These are phyloP conservation scores for Ataeniobius toweri DNA, from an alignment of 2,797 vertebrate species.

Conservation along the genomic window DNA sequence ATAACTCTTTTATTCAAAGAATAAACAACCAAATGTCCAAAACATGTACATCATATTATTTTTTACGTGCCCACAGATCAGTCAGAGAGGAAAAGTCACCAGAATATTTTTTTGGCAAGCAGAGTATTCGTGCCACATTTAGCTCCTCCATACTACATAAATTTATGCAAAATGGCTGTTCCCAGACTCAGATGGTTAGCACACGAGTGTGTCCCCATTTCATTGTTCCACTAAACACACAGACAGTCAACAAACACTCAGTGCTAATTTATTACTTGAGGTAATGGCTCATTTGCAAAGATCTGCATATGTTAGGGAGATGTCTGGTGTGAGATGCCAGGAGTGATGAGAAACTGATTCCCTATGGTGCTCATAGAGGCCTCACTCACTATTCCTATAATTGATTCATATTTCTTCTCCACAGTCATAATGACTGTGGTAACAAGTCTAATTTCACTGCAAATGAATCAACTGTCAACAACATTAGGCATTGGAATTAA, in stretches of 20 bases:
- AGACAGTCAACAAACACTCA: conserved; percentile 40
- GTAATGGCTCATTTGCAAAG: conserved; percentile 65
- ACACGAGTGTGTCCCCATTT: conserved; percentile 39
- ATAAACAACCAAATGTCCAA: background rate
- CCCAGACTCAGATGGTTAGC: conserved; percentile 32
- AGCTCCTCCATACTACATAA: background rate
- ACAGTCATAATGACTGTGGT: conserved; percentile 34
- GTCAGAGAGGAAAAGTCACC: background rate
- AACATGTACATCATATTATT: background rate
- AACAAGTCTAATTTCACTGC: conserved; percentile 39
- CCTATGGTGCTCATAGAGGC: conserved; percentile 22
- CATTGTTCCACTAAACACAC: conserved; percentile 57
- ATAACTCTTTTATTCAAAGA: background rate
- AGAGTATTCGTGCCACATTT: background rate
- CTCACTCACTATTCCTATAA: conserved; percentile 12
- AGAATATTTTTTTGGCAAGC: background rate
- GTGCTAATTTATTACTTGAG: conserved; percentile 49
- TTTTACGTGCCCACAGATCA: background rate
- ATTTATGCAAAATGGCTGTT: conserved; percentile 6
- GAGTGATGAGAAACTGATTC: conserved; percentile 48
- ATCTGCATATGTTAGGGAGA: conserved; percentile 58
- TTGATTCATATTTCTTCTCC: conserved; percentile 34
- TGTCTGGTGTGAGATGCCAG: conserved; percentile 23
- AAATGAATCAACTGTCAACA: conserved; percentile 57
- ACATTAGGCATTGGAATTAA: conserved; percentile 49